Evolutionary conservation across 2,113 vertebrate genomes (phyloP).

Genomic region (Marmota monax): DNA sequence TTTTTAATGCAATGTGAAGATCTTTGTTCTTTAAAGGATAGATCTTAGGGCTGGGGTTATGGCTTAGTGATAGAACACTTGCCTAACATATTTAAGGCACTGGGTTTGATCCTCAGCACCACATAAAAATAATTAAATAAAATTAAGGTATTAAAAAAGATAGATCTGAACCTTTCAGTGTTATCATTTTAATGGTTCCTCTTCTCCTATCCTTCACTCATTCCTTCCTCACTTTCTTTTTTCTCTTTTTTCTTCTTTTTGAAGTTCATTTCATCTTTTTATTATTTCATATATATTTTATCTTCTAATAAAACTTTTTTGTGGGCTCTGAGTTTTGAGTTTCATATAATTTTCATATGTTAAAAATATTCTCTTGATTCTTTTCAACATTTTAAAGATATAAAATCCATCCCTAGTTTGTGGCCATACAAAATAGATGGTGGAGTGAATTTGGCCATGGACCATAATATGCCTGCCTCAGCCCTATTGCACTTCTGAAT

Average conservation of each 20-base stretch:
- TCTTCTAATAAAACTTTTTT: not conserved
- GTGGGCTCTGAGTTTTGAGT: not conserved
- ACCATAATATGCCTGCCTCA: not conserved
- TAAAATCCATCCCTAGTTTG: not conserved
- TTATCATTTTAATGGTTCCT: not conserved
- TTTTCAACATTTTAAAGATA: not conserved
- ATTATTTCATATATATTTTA: not conserved
- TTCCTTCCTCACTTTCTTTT: not conserved
- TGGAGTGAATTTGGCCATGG: not conserved
- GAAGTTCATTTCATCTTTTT: not conserved
- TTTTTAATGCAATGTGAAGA: not conserved
- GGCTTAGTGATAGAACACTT: too few species aligned
- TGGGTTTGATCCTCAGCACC: too few species aligned
- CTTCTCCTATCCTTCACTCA: not conserved
- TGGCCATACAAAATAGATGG: not conserved
- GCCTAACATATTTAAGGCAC: too few species aligned
- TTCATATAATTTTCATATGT: not conserved
- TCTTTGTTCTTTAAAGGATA: not conserved
- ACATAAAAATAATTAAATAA: too few species aligned
- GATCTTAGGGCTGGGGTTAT: not conserved
- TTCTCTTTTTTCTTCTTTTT: not conserved
- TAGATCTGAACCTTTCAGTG: conserved; percentile 34
- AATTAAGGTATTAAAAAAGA: not conserved
- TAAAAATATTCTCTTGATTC: not conserved
- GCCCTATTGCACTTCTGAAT: not conserved